Evolutionary conservation across 2,113 vertebrate species (phyloP).

Genomic region (Petrocephalus zakoni): DNA sequence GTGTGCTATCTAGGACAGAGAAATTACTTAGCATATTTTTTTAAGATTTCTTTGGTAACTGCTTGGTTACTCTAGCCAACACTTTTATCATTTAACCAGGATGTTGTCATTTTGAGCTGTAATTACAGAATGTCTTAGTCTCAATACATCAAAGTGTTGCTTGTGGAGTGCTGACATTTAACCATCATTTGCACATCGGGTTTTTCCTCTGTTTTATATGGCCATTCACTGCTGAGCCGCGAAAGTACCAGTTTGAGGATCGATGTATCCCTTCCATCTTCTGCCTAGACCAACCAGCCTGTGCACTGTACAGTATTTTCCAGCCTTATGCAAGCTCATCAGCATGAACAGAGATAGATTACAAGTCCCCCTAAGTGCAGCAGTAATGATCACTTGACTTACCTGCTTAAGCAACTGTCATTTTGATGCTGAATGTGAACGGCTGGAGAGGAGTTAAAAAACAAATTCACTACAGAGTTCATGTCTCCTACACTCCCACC

Average conservation of each 20-base stretch:
- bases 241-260: neutral
- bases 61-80: neutral
- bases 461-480: neutral
- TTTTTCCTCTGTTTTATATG: neutral
- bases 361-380: neutral
- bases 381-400: neutral
- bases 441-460: neutral
- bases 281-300: neutral
- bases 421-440: neutral
- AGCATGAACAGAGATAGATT: neutral
- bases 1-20: neutral
- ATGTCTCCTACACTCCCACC: neutral
- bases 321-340: neutral
- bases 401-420: neutral
- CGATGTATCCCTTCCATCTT: neutral
- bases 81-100: no score
- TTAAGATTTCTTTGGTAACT: neutral
- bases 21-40: neutral
- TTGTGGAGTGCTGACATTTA: neutral
- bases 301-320: neutral
- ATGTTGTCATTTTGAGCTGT: neutral
- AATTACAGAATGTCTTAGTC: neutral
- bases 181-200: neutral
- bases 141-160: neutral
- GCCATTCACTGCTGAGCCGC: neutral